phyloP scores from a whole-genome alignment of 2,113 vertebrate genomes.

The Smithornis capensis region DNA sequence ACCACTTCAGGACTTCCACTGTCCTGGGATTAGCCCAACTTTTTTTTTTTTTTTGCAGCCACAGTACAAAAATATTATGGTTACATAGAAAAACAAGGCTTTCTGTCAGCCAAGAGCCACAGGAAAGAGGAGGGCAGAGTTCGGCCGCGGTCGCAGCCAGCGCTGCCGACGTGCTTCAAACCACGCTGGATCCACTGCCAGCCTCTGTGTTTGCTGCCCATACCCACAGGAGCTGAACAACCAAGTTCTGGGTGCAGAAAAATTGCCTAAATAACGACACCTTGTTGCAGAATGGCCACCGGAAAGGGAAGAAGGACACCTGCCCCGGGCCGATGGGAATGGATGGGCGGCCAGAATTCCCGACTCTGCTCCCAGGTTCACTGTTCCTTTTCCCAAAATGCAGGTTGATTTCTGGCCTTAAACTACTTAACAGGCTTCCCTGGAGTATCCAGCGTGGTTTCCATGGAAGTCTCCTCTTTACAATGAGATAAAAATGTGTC shows the following conservation, averaged over 20 bases:
- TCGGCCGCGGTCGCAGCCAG: not conserved
- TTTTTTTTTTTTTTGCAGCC: not conserved
- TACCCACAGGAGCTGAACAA: not conserved
- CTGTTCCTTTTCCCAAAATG: not conserved
- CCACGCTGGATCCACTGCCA: not conserved
- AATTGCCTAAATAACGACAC: not conserved
- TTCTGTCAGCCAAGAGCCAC: rapidly evolving
- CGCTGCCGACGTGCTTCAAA: rapidly evolving
- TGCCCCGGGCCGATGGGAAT: rapidly evolving
- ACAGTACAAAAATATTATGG: not conserved
- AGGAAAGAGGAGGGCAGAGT: not conserved
- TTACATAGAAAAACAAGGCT: not conserved
- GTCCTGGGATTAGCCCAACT: not conserved
- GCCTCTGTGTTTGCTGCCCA: not conserved
- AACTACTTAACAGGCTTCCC: not conserved
- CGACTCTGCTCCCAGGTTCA: rapidly evolving
- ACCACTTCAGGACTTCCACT: not conserved
- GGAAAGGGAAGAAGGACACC: not conserved
- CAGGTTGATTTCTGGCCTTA: not conserved
- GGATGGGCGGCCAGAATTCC: not conserved
- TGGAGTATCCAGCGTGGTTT: not conserved
- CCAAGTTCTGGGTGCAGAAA: not conserved
- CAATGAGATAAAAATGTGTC: not conserved
- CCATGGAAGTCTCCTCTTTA: not conserved
- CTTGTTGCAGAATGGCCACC: not conserved